phyloP scores from a whole-genome alignment of 2,113 vertebrate species.

The Ceratotherium simum region DNA sequence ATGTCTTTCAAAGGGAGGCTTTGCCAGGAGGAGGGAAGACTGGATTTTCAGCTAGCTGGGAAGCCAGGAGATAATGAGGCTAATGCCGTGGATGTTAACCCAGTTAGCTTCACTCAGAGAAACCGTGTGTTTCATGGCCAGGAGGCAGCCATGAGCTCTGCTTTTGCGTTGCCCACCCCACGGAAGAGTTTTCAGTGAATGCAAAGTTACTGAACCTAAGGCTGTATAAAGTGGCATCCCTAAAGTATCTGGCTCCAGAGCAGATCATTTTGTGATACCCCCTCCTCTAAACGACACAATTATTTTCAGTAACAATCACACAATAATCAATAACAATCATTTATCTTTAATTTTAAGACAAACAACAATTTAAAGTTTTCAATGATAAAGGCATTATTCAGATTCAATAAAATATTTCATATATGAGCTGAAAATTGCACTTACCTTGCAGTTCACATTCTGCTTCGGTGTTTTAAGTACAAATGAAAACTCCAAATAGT shows the following conservation, averaged over 20 bases:
- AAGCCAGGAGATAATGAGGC: background rate
- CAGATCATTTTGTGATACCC: background rate
- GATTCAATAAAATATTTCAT: background rate
- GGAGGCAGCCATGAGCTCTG: background rate
- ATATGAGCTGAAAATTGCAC: background rate
- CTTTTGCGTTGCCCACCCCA: background rate
- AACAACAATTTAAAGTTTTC: background rate
- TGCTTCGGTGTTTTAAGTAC: background rate
- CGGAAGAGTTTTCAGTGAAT: background rate
- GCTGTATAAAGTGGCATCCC: background rate
- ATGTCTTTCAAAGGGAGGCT: background rate
- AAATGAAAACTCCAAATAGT: background rate
- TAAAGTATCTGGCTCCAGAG: background rate
- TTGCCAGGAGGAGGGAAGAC: background rate
- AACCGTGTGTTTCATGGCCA: background rate
- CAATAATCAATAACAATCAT: background rate
- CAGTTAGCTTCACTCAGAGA: background rate
- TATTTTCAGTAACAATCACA: background rate
- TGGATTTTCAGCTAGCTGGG: background rate
- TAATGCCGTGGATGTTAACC: background rate
- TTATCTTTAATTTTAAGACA: slow-evolving; percentile 3
- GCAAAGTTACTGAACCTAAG: background rate
- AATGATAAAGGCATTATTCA: background rate
- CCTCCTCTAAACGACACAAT: background rate
- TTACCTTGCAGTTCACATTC: background rate